Conservation (phyloP, 2,888 invertebrate genomes). For the Drosophila lutescens region DNA sequence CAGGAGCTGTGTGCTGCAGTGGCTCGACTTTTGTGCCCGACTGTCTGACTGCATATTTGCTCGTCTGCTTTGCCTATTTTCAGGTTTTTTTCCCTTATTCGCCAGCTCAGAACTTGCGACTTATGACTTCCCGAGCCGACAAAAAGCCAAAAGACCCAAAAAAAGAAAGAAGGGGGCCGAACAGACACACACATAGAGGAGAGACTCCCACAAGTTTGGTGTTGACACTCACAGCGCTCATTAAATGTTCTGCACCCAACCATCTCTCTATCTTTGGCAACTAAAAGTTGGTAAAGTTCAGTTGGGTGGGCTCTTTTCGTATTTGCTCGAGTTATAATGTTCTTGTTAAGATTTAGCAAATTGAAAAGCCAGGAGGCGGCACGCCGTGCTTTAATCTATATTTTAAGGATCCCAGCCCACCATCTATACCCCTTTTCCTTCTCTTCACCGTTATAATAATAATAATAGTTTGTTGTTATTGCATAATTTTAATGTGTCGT, state of each 20-base stretch:
- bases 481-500: constrained; percentile 82
- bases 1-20: constrained; percentile 24
- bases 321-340: constrained; percentile 18
- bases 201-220: constrained; percentile 55
- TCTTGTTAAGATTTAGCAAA: constrained; percentile 35
- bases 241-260: constrained; percentile 53
- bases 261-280: constrained; percentile 13
- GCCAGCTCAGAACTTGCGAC: constrained; percentile 58
- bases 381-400: constrained; percentile 49
- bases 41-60: constrained; percentile 68
- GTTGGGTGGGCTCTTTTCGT: neutral
- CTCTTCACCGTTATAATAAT: constrained; percentile 39
- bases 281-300: constrained; percentile 26
- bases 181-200: neutral
- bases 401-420: constrained; percentile 26
- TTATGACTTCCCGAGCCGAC: constrained; percentile 66
- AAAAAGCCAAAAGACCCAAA: constrained; percentile 26
- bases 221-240: constrained; percentile 77
- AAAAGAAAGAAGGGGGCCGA: neutral
- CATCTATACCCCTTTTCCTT: neutral
- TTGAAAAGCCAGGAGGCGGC: constrained; percentile 23
- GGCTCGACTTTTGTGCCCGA: constrained; percentile 20
- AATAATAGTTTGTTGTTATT: constrained; percentile 77
- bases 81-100: constrained; percentile 22
- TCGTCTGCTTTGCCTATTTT: constrained; percentile 75